Percentiles rank a stretch among this genome's conserved stretches.
phyloP scores from a whole-genome alignment of 2,888 invertebrate species.

The Gibbula magus region DNA sequence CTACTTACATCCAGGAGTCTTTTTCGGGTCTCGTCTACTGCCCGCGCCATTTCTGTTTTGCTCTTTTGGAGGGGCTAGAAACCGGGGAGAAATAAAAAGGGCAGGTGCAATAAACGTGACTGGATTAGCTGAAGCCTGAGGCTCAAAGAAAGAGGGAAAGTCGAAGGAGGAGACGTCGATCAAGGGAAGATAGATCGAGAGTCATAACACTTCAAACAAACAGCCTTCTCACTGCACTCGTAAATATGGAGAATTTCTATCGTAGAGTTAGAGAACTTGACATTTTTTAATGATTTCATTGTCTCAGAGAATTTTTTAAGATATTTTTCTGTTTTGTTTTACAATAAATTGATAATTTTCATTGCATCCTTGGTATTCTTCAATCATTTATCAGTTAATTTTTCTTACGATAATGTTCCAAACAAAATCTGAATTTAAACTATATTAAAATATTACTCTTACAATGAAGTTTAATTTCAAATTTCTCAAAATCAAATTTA shows the following conservation, averaged over 20 bases:
- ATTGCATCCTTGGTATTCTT: too few relatives aligned
- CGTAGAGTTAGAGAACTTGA: too few relatives aligned
- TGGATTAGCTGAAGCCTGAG: background rate
- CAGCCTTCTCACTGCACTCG: background rate
- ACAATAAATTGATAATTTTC: too few relatives aligned
- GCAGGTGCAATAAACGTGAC: conserved; percentile 8
- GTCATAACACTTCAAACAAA: background rate
- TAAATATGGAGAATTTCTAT: background rate
- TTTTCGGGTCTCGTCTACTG: conserved; percentile 67
- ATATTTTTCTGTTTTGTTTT: too few relatives aligned
- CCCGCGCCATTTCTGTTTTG: conserved; percentile 67
- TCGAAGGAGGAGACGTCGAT: background rate
- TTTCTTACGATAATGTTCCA: too few relatives aligned
- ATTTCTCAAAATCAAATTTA: too few relatives aligned
- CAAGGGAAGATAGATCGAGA: background rate
- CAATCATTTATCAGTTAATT: too few relatives aligned
- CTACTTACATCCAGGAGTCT: conserved; percentile 64
- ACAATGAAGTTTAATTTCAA: too few relatives aligned
- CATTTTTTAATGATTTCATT: too few relatives aligned
- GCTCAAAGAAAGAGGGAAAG: background rate
- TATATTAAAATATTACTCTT: too few relatives aligned
- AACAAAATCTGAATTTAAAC: too few relatives aligned
- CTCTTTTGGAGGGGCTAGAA: conserved; percentile 51
- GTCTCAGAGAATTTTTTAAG: too few relatives aligned
- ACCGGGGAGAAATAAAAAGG: conserved; percentile 17